These are phyloP conservation scores for Zoroaster sp. DNA, from an alignment of 53 echinoderm and acorn worm genomes.

Conservation along the genomic window DNA sequence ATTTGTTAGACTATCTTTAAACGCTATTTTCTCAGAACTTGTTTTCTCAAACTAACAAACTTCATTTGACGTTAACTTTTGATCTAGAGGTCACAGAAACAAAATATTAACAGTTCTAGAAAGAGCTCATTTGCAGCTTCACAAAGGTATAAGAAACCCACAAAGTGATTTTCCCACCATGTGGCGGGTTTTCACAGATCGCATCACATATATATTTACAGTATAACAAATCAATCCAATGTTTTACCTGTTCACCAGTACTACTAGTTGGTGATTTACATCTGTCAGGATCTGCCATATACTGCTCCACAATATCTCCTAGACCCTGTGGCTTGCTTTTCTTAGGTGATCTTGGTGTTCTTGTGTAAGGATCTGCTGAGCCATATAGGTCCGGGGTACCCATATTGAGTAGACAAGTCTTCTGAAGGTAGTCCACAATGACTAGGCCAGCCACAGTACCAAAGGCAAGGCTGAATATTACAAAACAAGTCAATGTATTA, in stretches of 20 bases:
- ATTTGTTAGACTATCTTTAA: too few relatives aligned
- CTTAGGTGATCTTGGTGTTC: slow-evolving; percentile 97
- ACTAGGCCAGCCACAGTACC: slow-evolving; percentile 93
- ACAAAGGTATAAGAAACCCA: too few relatives aligned
- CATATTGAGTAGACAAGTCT: slow-evolving; percentile 94
- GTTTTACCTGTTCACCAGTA: slow-evolving; percentile 47
- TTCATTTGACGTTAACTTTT: too few relatives aligned
- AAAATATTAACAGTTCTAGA: too few relatives aligned
- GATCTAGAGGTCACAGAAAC: too few relatives aligned
- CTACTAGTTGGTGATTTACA: slow-evolving; percentile 63
- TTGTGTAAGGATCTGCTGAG: slow-evolving; percentile 97
- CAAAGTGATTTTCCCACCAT: too few relatives aligned
- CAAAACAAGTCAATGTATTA: background rate
- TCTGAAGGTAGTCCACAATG: slow-evolving; percentile 96
- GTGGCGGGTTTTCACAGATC: too few relatives aligned
- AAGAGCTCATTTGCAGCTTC: too few relatives aligned
- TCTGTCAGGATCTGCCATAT: slow-evolving; percentile 83
- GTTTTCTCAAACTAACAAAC: too few relatives aligned
- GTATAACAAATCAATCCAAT: too few relatives aligned
- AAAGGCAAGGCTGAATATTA: slow-evolving; percentile 73
- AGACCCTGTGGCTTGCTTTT: slow-evolving; percentile 92
- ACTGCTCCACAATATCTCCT: slow-evolving; percentile 96
- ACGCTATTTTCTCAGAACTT: too few relatives aligned
- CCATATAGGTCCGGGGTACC: slow-evolving; percentile 99
- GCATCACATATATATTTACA: too few relatives aligned